Evolutionary conservation across 2,113 vertebrate species (phyloP).

Genomic region (Melanerpes aurifrons): DNA sequence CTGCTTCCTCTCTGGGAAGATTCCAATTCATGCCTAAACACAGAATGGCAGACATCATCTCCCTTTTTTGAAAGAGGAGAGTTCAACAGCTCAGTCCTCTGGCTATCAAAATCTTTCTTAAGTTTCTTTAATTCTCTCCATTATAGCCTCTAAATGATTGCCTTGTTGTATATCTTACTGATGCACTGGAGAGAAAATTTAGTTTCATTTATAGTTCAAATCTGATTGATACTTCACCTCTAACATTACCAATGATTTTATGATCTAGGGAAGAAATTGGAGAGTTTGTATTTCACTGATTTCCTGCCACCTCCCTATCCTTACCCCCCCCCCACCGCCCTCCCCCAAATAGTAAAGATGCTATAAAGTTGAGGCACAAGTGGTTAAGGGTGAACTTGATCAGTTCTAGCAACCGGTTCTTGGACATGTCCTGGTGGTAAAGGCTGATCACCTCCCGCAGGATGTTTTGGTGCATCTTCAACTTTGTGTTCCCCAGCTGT

Average conservation of each 20-base stretch:
- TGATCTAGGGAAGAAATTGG: conserved; percentile 5
- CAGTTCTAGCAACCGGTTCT: conserved; percentile 57
- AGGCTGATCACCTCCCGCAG: conserved; percentile 47
- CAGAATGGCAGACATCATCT: background rate
- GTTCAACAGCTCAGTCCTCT: background rate
- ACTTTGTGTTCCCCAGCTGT: conserved; percentile 49
- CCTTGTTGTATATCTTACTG: background rate
- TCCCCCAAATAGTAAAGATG: conserved; percentile 40
- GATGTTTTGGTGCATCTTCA: conserved; percentile 54
- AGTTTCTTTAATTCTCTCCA: background rate
- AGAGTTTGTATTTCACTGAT: conserved; percentile 1
- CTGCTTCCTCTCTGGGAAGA: conserved; percentile 27
- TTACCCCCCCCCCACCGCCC: background rate
- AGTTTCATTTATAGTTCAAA: background rate
- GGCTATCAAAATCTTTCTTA: background rate
- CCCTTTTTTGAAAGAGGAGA: background rate
- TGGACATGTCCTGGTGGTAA: conserved; percentile 63
- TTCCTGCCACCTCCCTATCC: background rate
- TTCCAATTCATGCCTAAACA: background rate
- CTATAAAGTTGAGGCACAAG: conserved; percentile 67
- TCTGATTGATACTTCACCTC: background rate
- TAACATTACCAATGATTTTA: background rate
- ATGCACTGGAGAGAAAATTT: background rate
- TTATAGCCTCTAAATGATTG: background rate
- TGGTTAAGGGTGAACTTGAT: conserved; percentile 66